Percentiles rank a stretch among this genome's conserved stretches.
phyloP scores from a whole-genome alignment of 1,140 invertebrate species.

The Scaptodrosophila lebanonensis region DNA sequence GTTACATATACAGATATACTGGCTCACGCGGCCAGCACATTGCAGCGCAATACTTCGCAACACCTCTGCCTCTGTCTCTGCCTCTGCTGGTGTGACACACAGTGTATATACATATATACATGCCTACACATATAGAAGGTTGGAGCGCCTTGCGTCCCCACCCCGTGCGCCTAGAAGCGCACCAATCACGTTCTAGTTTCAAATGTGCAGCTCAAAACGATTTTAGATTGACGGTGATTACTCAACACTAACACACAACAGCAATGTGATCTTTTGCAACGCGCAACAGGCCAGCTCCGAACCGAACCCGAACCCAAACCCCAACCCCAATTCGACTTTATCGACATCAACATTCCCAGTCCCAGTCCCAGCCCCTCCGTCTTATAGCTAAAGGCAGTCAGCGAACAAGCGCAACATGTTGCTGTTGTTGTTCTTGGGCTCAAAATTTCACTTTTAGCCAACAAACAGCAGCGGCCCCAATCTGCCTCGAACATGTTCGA shows the following conservation, averaged over 20 bases:
- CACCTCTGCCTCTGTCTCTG: conserved; percentile 12
- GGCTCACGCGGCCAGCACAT: conserved; percentile 31
- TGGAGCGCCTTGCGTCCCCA: too few species aligned
- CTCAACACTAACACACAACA: conserved; percentile 36
- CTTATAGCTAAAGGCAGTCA: too few species aligned
- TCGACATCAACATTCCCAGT: too few species aligned
- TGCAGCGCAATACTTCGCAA: conserved; percentile 21
- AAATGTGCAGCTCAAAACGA: conserved; percentile 63
- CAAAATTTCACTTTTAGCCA: conserved; percentile 64
- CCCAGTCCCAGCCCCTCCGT: too few species aligned
- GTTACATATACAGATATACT: not conserved
- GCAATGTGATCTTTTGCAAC: conserved; percentile 63
- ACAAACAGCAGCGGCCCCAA: conserved; percentile 12
- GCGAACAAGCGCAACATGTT: too few species aligned
- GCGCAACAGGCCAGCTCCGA: conserved; percentile 24
- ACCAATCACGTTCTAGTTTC: conserved; percentile 67
- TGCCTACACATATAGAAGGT: too few species aligned
- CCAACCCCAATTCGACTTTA: too few species aligned
- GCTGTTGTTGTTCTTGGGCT: too few species aligned
- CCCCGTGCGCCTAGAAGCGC: conserved; percentile 1
- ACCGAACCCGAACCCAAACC: not conserved
- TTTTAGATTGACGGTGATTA: conserved; percentile 59
- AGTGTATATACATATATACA: not conserved
- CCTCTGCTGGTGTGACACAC: not conserved
- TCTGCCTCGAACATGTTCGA: conserved; percentile 35